Base-by-base conservation (phyloP, 2,888 invertebrate genomes). In the Subacronicta megacephala region DNA sequence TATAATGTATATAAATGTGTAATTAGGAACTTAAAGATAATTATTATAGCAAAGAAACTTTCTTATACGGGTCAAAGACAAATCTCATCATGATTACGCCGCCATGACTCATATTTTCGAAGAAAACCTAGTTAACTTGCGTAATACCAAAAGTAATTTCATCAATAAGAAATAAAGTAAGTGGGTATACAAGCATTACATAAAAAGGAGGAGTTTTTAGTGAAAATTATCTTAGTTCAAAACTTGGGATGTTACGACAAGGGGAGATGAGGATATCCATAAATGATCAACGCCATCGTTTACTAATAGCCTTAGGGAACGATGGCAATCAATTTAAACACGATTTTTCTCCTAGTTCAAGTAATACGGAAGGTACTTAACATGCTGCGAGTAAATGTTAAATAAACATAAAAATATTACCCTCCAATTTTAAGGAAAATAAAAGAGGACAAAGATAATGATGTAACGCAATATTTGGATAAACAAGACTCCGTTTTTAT, bases 221-320 rank as follows among this genome's bases (percentile, higher is more conserved):
- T 65, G 51, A 47, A 62, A 67, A 69, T 67, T 47, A 50, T 36
- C 72, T 67, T 68, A 65, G 61, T 67, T 67, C 62, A 9, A 15
- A 62, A 72, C 72, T 60, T 43, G 42, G 55, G 44, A 55, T 66
- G 54, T 53, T 50, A 65, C 33, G 18, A 41, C 42, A 37, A n/a
- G 40, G 46, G 20, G 44, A 55, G 55, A 61, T 66, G 54, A 60
- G 40, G 42, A 40, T 52, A 54, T 54, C 44, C 37, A 35, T 37
- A 50, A 66, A 44, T 64, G 52, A 65, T 53, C 26, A 45, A 67
- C 49, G 37, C 58, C 47, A 49, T 71, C 51, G 40, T 46, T 41
- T 70, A 43, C 26, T 26, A 62, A 52, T 42, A n/a, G 35, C 46
- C 29, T 33, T 37, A 41, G 13, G 13, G 31, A 15, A 7, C 31